A percentile compares a stretch with the other conserved stretches of the same genome.
Evolutionary conservation across 1,140 invertebrate genomes (phyloP).

Genomic region (Scylla paramamosain): DNA sequence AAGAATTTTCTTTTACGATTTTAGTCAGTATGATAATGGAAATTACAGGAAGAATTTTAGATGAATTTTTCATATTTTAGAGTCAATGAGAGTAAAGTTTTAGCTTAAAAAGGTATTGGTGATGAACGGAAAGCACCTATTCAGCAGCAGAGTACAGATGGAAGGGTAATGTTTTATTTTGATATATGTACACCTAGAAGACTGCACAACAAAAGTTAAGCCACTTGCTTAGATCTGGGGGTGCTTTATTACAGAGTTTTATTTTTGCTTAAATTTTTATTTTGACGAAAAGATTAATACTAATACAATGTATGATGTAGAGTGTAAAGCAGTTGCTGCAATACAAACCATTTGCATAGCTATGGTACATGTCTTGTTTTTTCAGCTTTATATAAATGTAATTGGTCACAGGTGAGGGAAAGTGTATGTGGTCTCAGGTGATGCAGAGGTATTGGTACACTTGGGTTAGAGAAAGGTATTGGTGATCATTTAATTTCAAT

Average conservation of each 20-base stretch:
- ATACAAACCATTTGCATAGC: constrained; percentile 8
- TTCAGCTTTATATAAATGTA: constrained; percentile 2
- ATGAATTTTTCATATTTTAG: background rate
- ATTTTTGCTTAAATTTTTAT: constrained; percentile 13
- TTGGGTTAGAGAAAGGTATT: background rate
- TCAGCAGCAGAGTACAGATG: background rate
- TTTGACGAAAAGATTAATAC: background rate
- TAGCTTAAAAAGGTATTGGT: background rate
- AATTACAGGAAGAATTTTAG: background rate
- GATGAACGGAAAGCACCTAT: background rate
- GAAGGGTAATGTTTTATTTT: background rate
- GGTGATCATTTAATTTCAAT: background rate
- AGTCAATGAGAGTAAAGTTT: background rate
- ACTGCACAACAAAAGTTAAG: constrained; percentile 2
- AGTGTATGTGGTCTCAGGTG: background rate
- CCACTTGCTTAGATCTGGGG: constrained; percentile 17
- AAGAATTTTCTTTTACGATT: constrained; percentile 17
- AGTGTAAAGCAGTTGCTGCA: background rate
- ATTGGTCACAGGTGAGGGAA: background rate
- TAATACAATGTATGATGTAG: constrained; percentile 15
- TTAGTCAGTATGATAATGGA: background rate
- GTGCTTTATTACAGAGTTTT: constrained; percentile 14
- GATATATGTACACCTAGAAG: constrained; percentile 14
- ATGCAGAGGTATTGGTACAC: background rate
- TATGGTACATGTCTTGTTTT: constrained; percentile 24